Conservation (phyloP, 2,113 vertebrate genomes). For the Protobothrops flavoviridis region DNA sequence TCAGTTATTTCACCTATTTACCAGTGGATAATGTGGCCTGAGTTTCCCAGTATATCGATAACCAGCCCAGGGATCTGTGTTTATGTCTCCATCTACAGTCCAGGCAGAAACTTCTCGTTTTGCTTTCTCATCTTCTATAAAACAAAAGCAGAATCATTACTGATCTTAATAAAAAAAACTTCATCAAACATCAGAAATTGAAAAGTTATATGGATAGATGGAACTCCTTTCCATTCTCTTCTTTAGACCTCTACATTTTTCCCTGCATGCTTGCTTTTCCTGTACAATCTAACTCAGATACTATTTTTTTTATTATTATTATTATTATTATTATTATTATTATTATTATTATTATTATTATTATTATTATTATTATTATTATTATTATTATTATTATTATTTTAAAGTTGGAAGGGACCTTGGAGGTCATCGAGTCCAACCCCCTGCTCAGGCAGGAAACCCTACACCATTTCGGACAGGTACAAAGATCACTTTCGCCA, state of each 20-base stretch:
- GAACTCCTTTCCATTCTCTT: not conserved
- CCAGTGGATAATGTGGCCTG: slow-evolving; percentile 92
- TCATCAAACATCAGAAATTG: not conserved
- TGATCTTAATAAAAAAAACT: not conserved
- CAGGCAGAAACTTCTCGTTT: slow-evolving; percentile 82
- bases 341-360: too few relatives aligned
- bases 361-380: too few relatives aligned
- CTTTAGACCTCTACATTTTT: not conserved
- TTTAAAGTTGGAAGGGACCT: too few relatives aligned
- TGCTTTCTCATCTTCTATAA: slow-evolving; percentile 87
- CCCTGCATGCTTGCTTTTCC: not conserved
- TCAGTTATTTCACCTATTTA: slow-evolving; percentile 60
- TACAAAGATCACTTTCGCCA: not conserved
- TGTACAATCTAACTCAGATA: not conserved
- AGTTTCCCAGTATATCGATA: slow-evolving; percentile 96
- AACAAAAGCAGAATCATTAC: not conserved
- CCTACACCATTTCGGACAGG: too few relatives aligned
- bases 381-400: too few relatives aligned
- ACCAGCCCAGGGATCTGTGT: slow-evolving; percentile 96
- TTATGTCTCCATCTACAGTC: slow-evolving; percentile 85
- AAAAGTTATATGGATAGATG: not conserved
- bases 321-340: too few relatives aligned
- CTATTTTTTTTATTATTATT: not conserved
- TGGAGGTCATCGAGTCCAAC: too few relatives aligned
- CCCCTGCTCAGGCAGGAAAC: too few relatives aligned